Percentiles rank a stretch among this genome's conserved stretches.
Conservation (phyloP, 2,888 invertebrate genomes). For the Griposia aprilina region DNA sequence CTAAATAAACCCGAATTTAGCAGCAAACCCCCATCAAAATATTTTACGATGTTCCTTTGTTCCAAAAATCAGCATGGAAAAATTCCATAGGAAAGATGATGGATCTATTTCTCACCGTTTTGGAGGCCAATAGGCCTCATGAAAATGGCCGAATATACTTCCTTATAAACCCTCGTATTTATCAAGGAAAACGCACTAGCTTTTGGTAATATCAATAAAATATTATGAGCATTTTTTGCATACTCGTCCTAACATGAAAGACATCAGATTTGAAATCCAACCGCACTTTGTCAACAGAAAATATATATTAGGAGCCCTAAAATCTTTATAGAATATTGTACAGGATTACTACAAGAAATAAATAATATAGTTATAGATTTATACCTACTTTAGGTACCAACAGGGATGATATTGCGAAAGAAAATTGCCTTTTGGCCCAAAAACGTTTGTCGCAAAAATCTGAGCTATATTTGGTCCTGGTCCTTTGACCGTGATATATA, state of each 20-base stretch:
- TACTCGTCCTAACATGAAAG: slow-evolving; percentile 55
- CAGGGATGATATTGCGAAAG: not conserved
- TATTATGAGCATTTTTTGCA: slow-evolving; percentile 72
- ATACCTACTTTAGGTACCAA: not conserved
- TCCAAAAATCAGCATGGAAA: slow-evolving; percentile 21
- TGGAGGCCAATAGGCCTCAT: slow-evolving; percentile 44
- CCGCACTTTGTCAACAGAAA: slow-evolving; percentile 44
- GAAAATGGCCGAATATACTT: slow-evolving; percentile 53
- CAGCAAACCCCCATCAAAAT: not conserved
- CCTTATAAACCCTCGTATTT: slow-evolving; percentile 43
- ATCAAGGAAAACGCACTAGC: slow-evolving; percentile 59
- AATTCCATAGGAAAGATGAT: slow-evolving; percentile 24
- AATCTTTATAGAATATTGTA: slow-evolving; percentile 1
- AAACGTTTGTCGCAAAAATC: not conserved
- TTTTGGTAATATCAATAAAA: slow-evolving; percentile 73
- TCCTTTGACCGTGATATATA: not conserved
- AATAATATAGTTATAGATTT: not conserved
- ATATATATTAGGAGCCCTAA: slow-evolving; percentile 8
- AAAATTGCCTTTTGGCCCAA: not conserved
- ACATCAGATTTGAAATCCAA: slow-evolving; percentile 57
- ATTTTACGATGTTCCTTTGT: slow-evolving; percentile 32
- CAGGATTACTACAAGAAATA: not conserved
- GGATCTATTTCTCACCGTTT: slow-evolving; percentile 47
- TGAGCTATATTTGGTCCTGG: not conserved
- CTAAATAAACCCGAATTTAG: not conserved